Percentiles rank a stretch among this genome's conserved stretches.
phyloP scores from a whole-genome alignment of 2,113 vertebrate species.

The Notothenia coriiceps region DNA sequence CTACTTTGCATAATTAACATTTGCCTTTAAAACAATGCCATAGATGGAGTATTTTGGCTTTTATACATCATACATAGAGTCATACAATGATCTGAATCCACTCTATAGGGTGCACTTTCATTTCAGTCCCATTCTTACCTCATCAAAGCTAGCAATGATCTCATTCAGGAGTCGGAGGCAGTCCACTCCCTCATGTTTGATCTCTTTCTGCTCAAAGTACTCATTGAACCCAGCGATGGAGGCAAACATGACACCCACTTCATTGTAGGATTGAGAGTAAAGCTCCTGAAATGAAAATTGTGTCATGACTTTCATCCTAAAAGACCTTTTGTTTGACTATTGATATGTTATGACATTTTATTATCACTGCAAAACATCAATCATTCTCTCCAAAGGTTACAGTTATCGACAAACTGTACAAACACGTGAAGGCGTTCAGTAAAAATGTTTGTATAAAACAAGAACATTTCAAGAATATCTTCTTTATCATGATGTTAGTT shows the following conservation, averaged over 20 bases:
- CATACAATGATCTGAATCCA: background rate
- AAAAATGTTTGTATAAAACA: background rate
- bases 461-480: background rate
- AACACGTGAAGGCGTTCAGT: background rate
- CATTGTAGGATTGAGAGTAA: slow-evolving; percentile 96
- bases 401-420: background rate
- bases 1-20: background rate
- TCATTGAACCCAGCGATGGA: slow-evolving; percentile 95
- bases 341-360: background rate
- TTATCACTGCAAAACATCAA: background rate
- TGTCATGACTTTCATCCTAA: background rate
- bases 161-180: slow-evolving; percentile 94
- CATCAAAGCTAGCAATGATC: slow-evolving; percentile 97
- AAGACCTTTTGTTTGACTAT: background rate
- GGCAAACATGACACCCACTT: slow-evolving; percentile 97
- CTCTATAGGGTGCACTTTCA: background rate
- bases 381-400: background rate
- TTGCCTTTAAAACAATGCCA: background rate
- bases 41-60: background rate
- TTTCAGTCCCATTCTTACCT: slow-evolving; percentile 82
- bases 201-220: slow-evolving; percentile 96
- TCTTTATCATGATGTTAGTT: background rate
- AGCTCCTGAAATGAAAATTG: slow-evolving; percentile 83
- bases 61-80: background rate
- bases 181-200: slow-evolving; percentile 95